Evolutionary conservation across 2,797 vertebrate species (phyloP), one percentile per base, ranked within the genome.

Genomic region (Kryptopterus vitreolus): DNA sequence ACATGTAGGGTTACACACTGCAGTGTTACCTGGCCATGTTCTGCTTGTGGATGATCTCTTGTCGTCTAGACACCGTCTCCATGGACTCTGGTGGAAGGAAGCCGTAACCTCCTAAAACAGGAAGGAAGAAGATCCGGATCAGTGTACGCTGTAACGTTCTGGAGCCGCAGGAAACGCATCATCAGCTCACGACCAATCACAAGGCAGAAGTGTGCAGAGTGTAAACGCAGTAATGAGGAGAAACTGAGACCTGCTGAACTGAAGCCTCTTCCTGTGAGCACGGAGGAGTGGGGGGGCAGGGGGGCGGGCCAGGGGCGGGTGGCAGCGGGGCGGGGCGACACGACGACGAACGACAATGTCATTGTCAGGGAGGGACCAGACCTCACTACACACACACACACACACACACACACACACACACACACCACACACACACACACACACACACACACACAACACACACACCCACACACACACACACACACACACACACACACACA

Each of bases 31-130:
- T 98, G 91, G 95, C 95, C 85, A 96, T 94, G 83, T 95, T 97
- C 90, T 97, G 97, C 88, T 98, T 98, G 89, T 97, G 96, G 89
- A 96, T 92, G 76, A 98, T 86, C 88, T 99, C 97, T 87, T 98
- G 97, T 91, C 96, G 94, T 88, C 96, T 95, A 82, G 95, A 93
- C 89, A 96, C 88, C 69, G 95, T 93, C 89, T 98, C 97, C 93
- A 98, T 90, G 83, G 96, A 94, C 87, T 99, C 96, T 16, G 95
- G 92, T 75, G 95, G 96, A 81, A 98, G 87, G 89, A 97, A 95
- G 74, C 93, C 90, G 52, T 96, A 99, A 72, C 96, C 96, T 91
- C 92, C 87, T 91, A 87, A 84, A 35, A 55, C 31, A 24, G 68
- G 24, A 38, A 63, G 8, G 33, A 63, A 69, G 46, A 26, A 69